Base-by-base conservation (phyloP, 2,797 vertebrate genomes). In the Acridotheres tristis region DNA sequence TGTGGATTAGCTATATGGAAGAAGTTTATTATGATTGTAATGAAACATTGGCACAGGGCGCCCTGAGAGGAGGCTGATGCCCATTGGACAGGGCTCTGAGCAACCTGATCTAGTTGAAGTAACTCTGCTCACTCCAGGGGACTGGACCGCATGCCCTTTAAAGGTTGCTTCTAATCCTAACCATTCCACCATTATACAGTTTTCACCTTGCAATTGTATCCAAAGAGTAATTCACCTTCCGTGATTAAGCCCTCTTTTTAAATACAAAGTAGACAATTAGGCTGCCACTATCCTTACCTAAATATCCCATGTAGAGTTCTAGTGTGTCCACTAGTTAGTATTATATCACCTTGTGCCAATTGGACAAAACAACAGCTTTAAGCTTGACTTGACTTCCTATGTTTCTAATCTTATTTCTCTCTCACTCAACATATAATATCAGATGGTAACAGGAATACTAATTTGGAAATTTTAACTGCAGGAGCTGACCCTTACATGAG, bases 351-450 rank as follows among this genome's bases (percentile, higher is more conserved):
- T 65, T 54, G 4, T 66, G 27, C 18, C 16, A 62, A 25, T 0
- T 29, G 15, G 21, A 62, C 26, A 54, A 75, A 77, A 61, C 29
- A 40, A 40, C 1, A 80, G 30, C 40, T 90, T 78, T 36, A 81
- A 53, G 29, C 26, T 38, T 14, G 36, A 73, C 50, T 50, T 59
- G 32, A 57, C 16, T 54, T 77, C n/a, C n/a, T 69, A 11, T 45
- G 21, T 32, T 93, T 89, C 58, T 90, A 16, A 53, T 29, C 40
- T 63, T 67, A 71, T 20, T 42, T 48, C n/a, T 71, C 9, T 48
- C 18, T 11, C 18, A 77, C 38, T 63, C 42, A 57, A 63, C 10
- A 82, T 16, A 48, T 0, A 0, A 0, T 50, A 83, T 16, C 30
- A 67, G 20, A 23, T 40, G 9, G 8, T 36, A 78, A 34, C 2